These are phyloP conservation scores for Lepidocyrtoides sp. DNA, from an alignment of 2,888 invertebrate genomes.

Conservation along the genomic window DNA sequence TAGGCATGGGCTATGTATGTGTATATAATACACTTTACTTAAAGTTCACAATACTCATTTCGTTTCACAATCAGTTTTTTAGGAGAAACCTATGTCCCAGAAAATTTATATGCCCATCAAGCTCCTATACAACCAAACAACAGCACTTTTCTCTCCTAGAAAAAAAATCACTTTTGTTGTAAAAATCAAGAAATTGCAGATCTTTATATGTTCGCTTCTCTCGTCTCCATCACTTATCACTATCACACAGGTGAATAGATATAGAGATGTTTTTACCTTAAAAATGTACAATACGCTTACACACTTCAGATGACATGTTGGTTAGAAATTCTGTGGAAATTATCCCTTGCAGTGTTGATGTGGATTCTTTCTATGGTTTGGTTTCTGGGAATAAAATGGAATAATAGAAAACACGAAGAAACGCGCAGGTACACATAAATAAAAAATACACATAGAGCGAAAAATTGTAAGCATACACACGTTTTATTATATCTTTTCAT, in stretches of 20 bases:
- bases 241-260: not conserved
- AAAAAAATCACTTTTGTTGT: conserved; percentile 63
- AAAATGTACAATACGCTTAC: not conserved
- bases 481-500: not conserved
- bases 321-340: conserved; percentile 22
- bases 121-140: not conserved
- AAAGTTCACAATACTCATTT: conserved; percentile 59
- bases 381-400: not conserved
- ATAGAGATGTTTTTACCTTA: not conserved
- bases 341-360: conserved; percentile 7
- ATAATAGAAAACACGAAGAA: not conserved
- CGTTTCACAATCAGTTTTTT: conserved; percentile 8
- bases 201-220: not conserved
- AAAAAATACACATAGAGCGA: not conserved
- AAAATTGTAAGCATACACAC: not conserved
- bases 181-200: conserved; percentile 3
- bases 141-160: no score
- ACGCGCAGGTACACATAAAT: conserved; percentile 50
- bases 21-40: not conserved
- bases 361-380: not conserved
- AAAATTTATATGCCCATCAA: not conserved
- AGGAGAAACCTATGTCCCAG: not conserved
- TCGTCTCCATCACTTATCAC: not conserved
- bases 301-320: not conserved
- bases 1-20: not conserved